phyloP scores from a whole-genome alignment of 2,888 invertebrate species.

The Hymenopus coronatus region DNA sequence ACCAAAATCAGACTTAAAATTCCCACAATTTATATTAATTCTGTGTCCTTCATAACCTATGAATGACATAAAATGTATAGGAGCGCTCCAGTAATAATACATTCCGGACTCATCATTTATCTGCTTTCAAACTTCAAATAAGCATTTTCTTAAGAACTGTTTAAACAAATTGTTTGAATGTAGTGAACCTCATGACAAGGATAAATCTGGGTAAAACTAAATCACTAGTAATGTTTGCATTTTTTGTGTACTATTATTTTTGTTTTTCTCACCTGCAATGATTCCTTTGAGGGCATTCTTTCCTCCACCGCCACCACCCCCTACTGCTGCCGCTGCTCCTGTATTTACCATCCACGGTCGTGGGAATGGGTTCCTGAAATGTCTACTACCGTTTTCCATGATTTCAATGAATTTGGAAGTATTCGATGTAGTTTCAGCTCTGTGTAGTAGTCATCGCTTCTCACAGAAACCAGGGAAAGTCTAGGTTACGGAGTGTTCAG shows the following conservation, averaged over 20 bases:
- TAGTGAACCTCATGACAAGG: neutral
- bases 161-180: neutral
- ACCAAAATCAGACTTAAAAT: no score
- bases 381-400: constrained; percentile 70
- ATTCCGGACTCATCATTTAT: no score
- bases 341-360: constrained; percentile 43
- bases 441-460: neutral
- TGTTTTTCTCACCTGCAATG: constrained; percentile 61
- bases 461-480: neutral
- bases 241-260: neutral
- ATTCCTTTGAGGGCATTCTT: constrained; percentile 72
- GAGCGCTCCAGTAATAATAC: no score
- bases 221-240: neutral
- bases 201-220: no score
- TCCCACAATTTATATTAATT: no score
- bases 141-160: no score
- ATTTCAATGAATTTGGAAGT: constrained; percentile 40
- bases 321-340: constrained; percentile 45
- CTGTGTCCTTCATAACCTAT: no score
- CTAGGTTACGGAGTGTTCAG: neutral
- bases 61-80: no score
- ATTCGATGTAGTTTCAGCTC: constrained; percentile 44
- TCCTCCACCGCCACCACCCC: constrained; percentile 57
- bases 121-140: no score
- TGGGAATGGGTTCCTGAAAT: constrained; percentile 37